Evolutionary conservation across 2,797 vertebrate species (phyloP).

Genomic region (Rhinichthys osculus): DNA sequence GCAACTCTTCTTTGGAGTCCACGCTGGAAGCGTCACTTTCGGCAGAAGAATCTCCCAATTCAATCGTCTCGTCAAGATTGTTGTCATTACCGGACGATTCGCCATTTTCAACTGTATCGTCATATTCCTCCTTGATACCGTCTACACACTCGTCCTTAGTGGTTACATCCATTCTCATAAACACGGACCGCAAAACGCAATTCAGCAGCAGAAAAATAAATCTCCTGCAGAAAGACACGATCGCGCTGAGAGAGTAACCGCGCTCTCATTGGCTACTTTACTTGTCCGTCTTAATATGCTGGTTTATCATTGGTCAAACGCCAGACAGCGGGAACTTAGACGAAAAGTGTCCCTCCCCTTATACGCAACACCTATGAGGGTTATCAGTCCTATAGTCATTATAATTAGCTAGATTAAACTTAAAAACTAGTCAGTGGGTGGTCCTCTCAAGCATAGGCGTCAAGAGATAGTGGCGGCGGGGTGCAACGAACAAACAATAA

Average conservation of each 20-base stretch:
- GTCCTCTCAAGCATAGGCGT: neutral
- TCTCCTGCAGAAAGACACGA: neutral
- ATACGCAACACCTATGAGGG: neutral
- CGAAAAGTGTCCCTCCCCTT: neutral
- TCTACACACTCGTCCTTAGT: neutral
- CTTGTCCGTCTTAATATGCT: neutral
- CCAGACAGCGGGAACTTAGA: neutral
- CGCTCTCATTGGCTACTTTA: neutral
- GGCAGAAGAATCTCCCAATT: neutral
- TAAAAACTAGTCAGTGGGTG: neutral
- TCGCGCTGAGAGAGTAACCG: neutral
- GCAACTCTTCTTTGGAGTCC: neutral
- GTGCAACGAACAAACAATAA: neutral
- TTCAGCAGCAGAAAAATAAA: neutral
- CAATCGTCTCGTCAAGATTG: neutral
- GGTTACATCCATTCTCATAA: neutral
- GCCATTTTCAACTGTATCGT: neutral
- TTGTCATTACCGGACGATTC: neutral
- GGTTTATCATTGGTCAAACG: neutral
- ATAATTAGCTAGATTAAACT: neutral
- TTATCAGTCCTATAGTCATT: neutral
- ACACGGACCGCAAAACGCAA: neutral
- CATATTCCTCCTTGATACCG: neutral
- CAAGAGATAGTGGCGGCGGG: too few relatives aligned
- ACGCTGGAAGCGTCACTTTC: neutral